Conservation (phyloP, 2,797 vertebrate species). For the Leptatherina wallacei region DNA sequence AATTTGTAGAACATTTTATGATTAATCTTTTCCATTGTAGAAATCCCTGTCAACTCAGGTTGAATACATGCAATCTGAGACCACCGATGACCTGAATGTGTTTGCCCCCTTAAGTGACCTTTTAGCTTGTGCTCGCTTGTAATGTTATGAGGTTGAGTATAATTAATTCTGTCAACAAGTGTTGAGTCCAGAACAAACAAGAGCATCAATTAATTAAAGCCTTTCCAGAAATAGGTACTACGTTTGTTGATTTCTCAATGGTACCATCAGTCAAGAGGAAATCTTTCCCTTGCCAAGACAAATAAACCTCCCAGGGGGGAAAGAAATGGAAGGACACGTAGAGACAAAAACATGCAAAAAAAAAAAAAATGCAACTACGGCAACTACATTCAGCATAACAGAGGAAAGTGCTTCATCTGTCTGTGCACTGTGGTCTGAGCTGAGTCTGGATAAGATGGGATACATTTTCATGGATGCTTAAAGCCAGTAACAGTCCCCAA, state of each 20-base stretch:
- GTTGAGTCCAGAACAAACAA: slow-evolving; percentile 41
- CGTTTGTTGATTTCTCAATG: slow-evolving; percentile 42
- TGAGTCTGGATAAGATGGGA: slow-evolving; percentile 48
- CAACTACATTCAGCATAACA: slow-evolving; percentile 63
- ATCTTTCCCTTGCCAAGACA: slow-evolving; percentile 64
- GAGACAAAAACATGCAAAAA: slow-evolving; percentile 20
- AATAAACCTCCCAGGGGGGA: slow-evolving; percentile 44
- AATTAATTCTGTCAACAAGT: slow-evolving; percentile 34
- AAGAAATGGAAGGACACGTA: slow-evolving; percentile 14
- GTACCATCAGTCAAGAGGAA: slow-evolving; percentile 51
- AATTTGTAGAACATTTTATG: slow-evolving; percentile 18
- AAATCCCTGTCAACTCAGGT: slow-evolving; percentile 30
- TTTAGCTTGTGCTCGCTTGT: slow-evolving; percentile 28
- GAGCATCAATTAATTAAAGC: slow-evolving; percentile 52
- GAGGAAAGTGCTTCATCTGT: slow-evolving; percentile 60
- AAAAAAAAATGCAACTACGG: slow-evolving; percentile 54
- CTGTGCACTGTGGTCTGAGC: slow-evolving; percentile 53
- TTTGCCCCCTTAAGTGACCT: slow-evolving; percentile 29
- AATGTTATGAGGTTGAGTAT: slow-evolving; percentile 30
- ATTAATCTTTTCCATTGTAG: slow-evolving; percentile 37
- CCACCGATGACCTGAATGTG: slow-evolving; percentile 22
- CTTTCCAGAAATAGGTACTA: slow-evolving; percentile 30
- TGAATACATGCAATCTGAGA: slow-evolving; percentile 22
- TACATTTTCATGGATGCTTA: slow-evolving; percentile 55
- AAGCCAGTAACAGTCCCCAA: slow-evolving; percentile 53